These are phyloP conservation scores for Heterodera schachtii DNA, from an alignment of 1,140 invertebrate genomes.

Conservation along the genomic window DNA sequence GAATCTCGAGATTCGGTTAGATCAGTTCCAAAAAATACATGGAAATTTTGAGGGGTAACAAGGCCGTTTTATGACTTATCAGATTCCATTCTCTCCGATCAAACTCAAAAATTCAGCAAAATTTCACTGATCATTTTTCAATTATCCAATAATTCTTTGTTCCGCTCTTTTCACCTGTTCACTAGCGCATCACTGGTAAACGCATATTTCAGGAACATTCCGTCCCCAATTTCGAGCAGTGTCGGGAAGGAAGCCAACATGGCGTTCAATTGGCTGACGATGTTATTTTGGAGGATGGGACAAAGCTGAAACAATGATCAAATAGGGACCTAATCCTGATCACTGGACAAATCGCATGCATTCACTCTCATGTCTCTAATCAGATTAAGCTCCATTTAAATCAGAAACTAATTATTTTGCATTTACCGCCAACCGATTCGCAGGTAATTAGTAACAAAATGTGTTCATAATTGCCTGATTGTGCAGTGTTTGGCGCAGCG, in stretches of 20 bases:
- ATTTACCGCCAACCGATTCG: too few species aligned
- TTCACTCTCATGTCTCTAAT: too few species aligned
- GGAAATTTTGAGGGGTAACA: too few species aligned
- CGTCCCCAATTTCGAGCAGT: constrained; percentile 42
- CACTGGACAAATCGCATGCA: too few species aligned
- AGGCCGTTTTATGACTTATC: too few species aligned
- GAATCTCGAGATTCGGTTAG: too few species aligned
- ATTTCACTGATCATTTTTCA: not conserved
- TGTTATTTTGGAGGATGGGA: constrained; percentile 32
- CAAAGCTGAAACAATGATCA: constrained; percentile 50
- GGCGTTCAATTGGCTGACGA: constrained; percentile 54
- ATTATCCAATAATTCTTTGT: too few species aligned
- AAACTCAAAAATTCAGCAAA: too few species aligned
- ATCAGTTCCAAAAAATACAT: too few species aligned
- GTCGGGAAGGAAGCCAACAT: constrained; percentile 52
- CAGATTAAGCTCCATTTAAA: too few species aligned
- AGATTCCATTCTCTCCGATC: too few species aligned
- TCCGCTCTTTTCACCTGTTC: constrained; percentile 27
- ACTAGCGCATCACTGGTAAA: constrained; percentile 48
- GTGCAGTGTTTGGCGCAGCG: constrained; percentile 52
- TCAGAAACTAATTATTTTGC: too few species aligned
- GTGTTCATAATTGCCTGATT: constrained; percentile 43
- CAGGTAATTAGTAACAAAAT: not conserved
- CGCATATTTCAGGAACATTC: constrained; percentile 58
- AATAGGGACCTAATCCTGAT: not conserved